Evolutionary conservation across 2,113 vertebrate genomes (phyloP), one percentile per base, ranked within the genome.

Genomic region (Xenopus borealis): DNA sequence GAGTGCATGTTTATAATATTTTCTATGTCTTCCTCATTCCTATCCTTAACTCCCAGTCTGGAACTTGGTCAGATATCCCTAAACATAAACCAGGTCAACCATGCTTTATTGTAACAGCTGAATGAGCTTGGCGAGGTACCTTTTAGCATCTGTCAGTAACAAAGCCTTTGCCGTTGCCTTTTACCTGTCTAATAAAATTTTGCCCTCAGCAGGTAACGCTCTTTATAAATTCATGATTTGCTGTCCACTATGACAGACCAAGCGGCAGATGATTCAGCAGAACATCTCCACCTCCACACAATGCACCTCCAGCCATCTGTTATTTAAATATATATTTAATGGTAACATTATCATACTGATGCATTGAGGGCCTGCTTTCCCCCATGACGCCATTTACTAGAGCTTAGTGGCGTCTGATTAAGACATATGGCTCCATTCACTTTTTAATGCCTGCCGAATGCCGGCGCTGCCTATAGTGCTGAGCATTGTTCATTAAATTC

Each of bases 201-300:
- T 76, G 66, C 74, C 66, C 66, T 44, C 74, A 76, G 74, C 74
- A 76, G 74, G 74, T 76, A 76, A 76, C 55, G 66, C 59, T 69
- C 66, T 69, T 76, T 76, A 76, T 76, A 76, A 69, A 76, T 76
- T 76, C 44, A 76, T 76, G 74, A 76, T 44, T 46, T 55, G 30
- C 74, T 19, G 27, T 76, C 67, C 74, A 63, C 40, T 55, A 30
- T 8, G 61, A 50, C 73, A 68, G 66, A 61, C 30, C 27, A 68
- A 55, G 74, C 12, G 70, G 67, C 74, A 76, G 66, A 75, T 63
- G 67, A 76, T 40, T 76, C 74, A 70, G 74, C 74, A 76, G 66
- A 70, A 55, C 66, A 57, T 55, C 58, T 69, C 57, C 33, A 76
- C 66, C 74, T 55, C 47, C 18, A 70, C 67, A 18, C 69, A 19